Conservation (phyloP, 2,888 invertebrate species). For the Fragum fragum region DNA sequence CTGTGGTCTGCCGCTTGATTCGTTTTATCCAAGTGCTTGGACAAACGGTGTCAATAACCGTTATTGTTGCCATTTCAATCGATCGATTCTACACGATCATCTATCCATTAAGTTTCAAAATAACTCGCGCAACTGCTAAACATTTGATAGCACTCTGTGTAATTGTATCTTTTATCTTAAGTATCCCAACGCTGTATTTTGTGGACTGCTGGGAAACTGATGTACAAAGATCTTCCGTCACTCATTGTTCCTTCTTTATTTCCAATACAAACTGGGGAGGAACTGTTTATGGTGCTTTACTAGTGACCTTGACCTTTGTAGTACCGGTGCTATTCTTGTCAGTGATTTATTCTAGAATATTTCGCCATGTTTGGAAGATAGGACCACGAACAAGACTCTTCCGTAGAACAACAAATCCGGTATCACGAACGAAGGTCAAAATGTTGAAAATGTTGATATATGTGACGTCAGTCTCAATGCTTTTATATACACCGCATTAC, state of each 20-base stretch:
- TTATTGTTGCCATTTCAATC: constrained; percentile 80
- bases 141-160: constrained; percentile 79
- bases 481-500: constrained; percentile 74
- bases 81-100: constrained; percentile 86
- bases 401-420: constrained; percentile 80
- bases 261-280: constrained; percentile 67
- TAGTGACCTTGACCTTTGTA: constrained; percentile 71
- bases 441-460: constrained; percentile 85
- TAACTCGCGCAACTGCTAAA: constrained; percentile 83
- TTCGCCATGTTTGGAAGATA: constrained; percentile 79
- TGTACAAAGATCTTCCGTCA: constrained; percentile 24
- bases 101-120: constrained; percentile 85
- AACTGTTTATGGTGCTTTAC: constrained; percentile 69
- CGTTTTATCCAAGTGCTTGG: constrained; percentile 76
- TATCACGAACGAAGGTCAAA: constrained; percentile 84
- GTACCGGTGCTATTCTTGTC: constrained; percentile 73
- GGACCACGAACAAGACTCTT: constrained; percentile 70
- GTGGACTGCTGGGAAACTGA: constrained; percentile 56
- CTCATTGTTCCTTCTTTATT: constrained; percentile 74
- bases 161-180: constrained; percentile 69
- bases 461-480: constrained; percentile 68
- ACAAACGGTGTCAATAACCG: constrained; percentile 74
- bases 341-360: constrained; percentile 76
- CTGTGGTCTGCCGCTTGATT: constrained; percentile 78
- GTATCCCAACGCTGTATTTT: constrained; percentile 78